Evolutionary conservation across 2,797 vertebrate genomes (phyloP).

Genomic region (Tympanoctomys barrerae): DNA sequence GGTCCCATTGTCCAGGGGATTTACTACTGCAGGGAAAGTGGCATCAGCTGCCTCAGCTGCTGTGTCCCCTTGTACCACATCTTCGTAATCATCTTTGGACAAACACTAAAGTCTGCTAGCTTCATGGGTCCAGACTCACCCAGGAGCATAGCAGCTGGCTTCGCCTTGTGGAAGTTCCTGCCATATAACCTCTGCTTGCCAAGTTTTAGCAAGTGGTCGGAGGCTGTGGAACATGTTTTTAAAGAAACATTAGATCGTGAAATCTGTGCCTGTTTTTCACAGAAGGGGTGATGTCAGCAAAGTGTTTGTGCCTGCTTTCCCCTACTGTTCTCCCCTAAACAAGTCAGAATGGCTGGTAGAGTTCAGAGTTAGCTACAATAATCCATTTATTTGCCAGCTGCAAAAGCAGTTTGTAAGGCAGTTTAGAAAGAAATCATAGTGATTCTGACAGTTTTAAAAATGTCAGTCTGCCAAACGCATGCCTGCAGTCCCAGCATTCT

Average conservation of each 20-base stretch:
- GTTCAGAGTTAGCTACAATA: neutral
- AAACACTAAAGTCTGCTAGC: slow-evolving; percentile 99
- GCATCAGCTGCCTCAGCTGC: slow-evolving; percentile 99
- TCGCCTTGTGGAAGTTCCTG: slow-evolving; percentile 93
- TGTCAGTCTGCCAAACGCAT: neutral
- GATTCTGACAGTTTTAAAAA: neutral
- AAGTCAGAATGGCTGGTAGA: neutral
- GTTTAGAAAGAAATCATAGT: neutral
- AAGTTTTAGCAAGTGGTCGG: neutral
- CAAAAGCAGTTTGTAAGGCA: slow-evolving; percentile 5
- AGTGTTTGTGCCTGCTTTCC: neutral
- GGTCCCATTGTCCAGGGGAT: slow-evolving; percentile 97
- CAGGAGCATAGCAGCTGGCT: slow-evolving; percentile 99
- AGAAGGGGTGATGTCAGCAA: neutral
- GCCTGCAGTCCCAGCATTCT: neutral
- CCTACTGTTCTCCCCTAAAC: neutral
- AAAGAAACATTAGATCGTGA: neutral
- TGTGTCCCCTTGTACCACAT: slow-evolving; percentile 99
- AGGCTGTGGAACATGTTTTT: neutral
- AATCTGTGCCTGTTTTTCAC: neutral
- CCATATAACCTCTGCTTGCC: neutral
- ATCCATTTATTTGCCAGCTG: neutral
- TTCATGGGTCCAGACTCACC: slow-evolving; percentile 98
- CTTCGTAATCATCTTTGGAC: slow-evolving; percentile 99
- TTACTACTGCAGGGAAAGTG: slow-evolving; percentile 98